Evolutionary conservation across 2,797 vertebrate species (phyloP).

Genomic region (Nannoperca obscura): DNA sequence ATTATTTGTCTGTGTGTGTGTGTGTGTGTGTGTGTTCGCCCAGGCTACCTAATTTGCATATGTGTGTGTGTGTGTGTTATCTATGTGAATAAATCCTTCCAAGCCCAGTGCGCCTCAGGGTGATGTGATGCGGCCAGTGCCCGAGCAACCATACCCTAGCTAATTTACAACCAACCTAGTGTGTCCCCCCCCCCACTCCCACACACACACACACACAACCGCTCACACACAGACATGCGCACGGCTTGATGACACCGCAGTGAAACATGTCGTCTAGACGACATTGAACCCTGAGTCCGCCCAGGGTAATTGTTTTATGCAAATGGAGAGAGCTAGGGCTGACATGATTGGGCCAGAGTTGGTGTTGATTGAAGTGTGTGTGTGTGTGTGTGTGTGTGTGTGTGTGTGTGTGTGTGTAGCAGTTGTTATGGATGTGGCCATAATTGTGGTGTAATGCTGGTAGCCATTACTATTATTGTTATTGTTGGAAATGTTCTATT

Average conservation of each 20-base stretch:
- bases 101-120: constrained; percentile 86
- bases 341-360: constrained; percentile 84
- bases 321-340: constrained; percentile 87
- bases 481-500: constrained; percentile 77
- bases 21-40: constrained; percentile 36
- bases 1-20: constrained; percentile 71
- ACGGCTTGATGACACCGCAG: constrained; percentile 87
- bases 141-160: constrained; percentile 88
- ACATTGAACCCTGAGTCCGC: constrained; percentile 89
- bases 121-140: constrained; percentile 91
- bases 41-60: constrained; percentile 72
- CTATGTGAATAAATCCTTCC: constrained; percentile 98
- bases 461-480: constrained; percentile 79
- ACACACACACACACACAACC: constrained; percentile 22
- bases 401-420: constrained; percentile 47
- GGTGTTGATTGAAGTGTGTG: constrained; percentile 76
- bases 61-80: constrained; percentile 91
- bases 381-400: constrained; percentile 57
- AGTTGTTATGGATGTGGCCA: constrained; percentile 71
- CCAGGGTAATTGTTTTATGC: constrained; percentile 94
- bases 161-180: constrained; percentile 95
- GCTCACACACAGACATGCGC: constrained; percentile 46
- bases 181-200: constrained; percentile 80
- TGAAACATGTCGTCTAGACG: constrained; percentile 94
- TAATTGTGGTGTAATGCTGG: constrained; percentile 74